Conservation (phyloP, 2,797 vertebrate genomes). For the Gambelia wislizenii region DNA sequence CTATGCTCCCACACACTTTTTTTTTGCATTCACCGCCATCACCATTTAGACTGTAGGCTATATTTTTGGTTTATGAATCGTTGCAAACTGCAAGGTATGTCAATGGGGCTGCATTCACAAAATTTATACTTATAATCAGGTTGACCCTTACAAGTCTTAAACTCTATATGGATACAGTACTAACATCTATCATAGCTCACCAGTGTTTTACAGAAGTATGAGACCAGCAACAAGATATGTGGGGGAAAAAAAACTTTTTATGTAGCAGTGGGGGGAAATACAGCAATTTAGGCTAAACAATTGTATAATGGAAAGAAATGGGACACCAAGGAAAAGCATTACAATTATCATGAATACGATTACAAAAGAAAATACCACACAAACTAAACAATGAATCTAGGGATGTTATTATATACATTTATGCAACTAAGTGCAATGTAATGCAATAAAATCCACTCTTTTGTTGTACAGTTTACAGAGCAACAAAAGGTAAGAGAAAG, state of each 20-base stretch:
- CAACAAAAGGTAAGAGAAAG: neutral
- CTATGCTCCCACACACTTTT: no score
- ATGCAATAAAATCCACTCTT: neutral
- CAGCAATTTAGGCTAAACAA: neutral
- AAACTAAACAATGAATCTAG: neutral
- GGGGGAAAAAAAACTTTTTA: neutral
- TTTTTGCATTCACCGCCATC: neutral
- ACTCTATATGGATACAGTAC: neutral
- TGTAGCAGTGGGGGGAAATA: neutral
- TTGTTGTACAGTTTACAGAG: neutral
- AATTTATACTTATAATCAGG: neutral
- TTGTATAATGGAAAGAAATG: neutral
- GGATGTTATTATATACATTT: neutral
- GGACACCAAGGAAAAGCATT: neutral
- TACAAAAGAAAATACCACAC: neutral
- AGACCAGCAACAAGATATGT: neutral
- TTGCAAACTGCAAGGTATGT: neutral
- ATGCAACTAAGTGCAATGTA: neutral
- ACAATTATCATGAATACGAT: neutral
- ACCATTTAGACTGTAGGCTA: neutral
- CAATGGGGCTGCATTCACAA: neutral
- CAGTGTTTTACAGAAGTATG: neutral
- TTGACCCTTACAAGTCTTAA: neutral
- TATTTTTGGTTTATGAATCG: neutral
- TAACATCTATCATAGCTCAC: no score